phyloP scores from a whole-genome alignment of 2,888 invertebrate species.

The Tridacna gigas region DNA sequence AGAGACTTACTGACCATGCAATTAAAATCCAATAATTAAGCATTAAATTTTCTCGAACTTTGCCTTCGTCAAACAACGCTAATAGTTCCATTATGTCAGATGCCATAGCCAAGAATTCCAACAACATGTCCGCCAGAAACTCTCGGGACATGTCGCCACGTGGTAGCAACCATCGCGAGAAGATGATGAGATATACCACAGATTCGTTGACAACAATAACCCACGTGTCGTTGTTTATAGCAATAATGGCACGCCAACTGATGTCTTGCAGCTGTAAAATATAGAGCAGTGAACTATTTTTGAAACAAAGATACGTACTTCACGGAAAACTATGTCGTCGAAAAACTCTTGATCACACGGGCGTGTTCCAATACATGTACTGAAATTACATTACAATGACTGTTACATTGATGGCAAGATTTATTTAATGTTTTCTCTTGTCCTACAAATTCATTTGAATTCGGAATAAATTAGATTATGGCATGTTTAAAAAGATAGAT shows the following conservation, averaged over 20 bases:
- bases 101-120: slow-evolving; percentile 82
- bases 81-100: slow-evolving; percentile 72
- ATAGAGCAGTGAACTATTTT: neutral
- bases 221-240: slow-evolving; percentile 47
- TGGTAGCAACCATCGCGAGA: slow-evolving; percentile 55
- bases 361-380: no score
- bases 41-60: slow-evolving; percentile 72
- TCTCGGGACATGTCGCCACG: slow-evolving; percentile 73
- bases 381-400: no score
- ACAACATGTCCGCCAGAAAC: slow-evolving; percentile 76
- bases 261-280: slow-evolving; percentile 16
- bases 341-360: no score
- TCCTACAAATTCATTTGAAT: no score
- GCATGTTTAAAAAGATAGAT: no score
- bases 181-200: slow-evolving; percentile 47
- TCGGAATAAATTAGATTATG: no score
- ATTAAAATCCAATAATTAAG: slow-evolving; percentile 75
- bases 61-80: slow-evolving; percentile 65
- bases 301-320: neutral
- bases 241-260: slow-evolving; percentile 9
- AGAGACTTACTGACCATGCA: slow-evolving; percentile 79
- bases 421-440: no score
- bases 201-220: slow-evolving; percentile 57
- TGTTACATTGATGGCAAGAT: no score
- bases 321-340: no score